Evolutionary conservation across 2,888 invertebrate species (phyloP).

Genomic region (Dasysyrphus tricinctus): DNA sequence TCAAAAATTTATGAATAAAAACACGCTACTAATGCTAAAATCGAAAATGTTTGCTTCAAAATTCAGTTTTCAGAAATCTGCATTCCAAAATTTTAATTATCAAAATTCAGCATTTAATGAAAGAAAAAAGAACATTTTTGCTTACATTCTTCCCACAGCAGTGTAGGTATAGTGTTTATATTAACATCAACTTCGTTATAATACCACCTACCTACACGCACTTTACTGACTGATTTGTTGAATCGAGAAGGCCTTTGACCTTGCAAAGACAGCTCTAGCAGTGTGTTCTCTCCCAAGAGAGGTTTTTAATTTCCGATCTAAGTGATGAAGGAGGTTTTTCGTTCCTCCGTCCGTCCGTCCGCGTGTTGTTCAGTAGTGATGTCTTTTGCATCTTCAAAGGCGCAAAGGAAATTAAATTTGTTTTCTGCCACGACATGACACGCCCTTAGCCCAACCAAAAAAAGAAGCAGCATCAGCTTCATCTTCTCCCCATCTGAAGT

Average conservation of each 20-base stretch:
- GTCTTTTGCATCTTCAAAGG: constrained; percentile 73
- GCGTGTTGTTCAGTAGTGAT: background rate
- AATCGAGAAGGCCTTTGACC: constrained; percentile 67
- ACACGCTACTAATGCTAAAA: too few species aligned
- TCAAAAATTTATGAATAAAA: too few species aligned
- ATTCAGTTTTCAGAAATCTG: too few species aligned
- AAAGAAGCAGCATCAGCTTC: constrained; percentile 16
- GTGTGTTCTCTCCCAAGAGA: constrained; percentile 39
- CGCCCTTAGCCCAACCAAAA: constrained; percentile 35
- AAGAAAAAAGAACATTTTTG: too few species aligned
- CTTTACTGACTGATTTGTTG: constrained; percentile 51
- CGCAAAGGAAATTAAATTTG: constrained; percentile 75
- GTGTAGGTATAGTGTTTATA: background rate
- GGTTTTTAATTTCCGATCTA: constrained; percentile 67
- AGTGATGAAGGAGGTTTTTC: constrained; percentile 45
- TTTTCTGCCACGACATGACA: constrained; percentile 68
- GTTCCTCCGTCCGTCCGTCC: constrained; percentile 1
- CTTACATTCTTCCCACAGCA: constrained; percentile 14
- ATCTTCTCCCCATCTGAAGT: background rate
- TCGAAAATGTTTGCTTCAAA: too few species aligned
- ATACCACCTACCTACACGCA: constrained; percentile 20
- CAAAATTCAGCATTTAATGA: too few species aligned
- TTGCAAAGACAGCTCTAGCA: constrained; percentile 40
- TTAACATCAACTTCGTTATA: background rate
- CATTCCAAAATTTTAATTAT: too few species aligned